Percentiles rank a stretch among this genome's conserved stretches.
These are phyloP conservation scores for Pseudanteris insignis DNA, from an alignment of 2,888 invertebrate species.

Conservation along the genomic window DNA sequence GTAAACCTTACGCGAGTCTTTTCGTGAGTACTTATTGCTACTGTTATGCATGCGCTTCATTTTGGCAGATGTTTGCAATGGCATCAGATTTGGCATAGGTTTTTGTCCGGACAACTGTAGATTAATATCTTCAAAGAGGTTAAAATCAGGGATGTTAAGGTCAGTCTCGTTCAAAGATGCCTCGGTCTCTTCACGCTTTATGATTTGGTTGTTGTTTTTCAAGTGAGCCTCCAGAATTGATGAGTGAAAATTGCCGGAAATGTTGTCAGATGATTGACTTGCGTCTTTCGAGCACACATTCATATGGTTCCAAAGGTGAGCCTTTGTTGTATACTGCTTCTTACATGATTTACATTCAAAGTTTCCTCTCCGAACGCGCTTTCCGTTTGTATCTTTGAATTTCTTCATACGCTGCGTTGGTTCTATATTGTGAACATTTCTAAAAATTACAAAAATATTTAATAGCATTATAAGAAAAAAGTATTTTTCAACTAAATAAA, in stretches of 20 bases:
- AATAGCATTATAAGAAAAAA: background rate
- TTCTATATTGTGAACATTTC: conserved; percentile 60
- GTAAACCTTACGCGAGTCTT: conserved; percentile 68
- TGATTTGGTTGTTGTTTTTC: conserved; percentile 60
- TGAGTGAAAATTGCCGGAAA: conserved; percentile 33
- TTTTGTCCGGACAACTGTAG: conserved; percentile 62
- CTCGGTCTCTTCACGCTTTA: conserved; percentile 55
- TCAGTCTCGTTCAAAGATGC: conserved; percentile 52
- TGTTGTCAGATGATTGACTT: conserved; percentile 9
- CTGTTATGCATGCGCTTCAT: conserved; percentile 47
- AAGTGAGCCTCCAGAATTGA: conserved; percentile 61
- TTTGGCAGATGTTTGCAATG: conserved; percentile 47
- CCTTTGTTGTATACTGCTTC: conserved; percentile 60
- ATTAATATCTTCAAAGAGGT: conserved; percentile 64
- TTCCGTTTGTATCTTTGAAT: conserved; percentile 30
- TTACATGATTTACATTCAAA: conserved; percentile 62
- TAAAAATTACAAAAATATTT: background rate
- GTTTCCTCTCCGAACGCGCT: conserved; percentile 50
- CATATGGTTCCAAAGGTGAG: conserved; percentile 60
- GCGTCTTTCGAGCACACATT: conserved; percentile 52
- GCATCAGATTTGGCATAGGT: conserved; percentile 62
- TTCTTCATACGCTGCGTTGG: conserved; percentile 41
- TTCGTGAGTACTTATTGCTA: conserved; percentile 59
- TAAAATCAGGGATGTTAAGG: conserved; percentile 64
- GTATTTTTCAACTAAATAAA: background rate